These are phyloP conservation scores for Bombylius major DNA, from an alignment of 2,888 invertebrate genomes.

Conservation along the genomic window DNA sequence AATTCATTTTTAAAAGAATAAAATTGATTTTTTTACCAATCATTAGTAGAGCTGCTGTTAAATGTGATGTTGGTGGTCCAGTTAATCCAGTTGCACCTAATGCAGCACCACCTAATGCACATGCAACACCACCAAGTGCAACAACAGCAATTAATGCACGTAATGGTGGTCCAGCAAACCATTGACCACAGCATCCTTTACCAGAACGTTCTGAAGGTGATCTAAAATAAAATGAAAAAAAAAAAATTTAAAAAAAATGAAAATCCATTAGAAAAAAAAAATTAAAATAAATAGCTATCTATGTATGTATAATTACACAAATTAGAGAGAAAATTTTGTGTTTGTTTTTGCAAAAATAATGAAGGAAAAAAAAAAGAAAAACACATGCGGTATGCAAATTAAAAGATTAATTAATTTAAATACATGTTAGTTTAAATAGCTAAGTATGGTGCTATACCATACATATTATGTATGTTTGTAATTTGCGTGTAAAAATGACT, in stretches of 20 bases:
- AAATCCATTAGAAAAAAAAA: neutral
- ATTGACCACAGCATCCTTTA: slow-evolving; percentile 37
- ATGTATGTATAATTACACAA: no score
- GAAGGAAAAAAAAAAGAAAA: no score
- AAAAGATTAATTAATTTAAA: no score
- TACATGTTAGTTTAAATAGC: no score
- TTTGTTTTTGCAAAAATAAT: no score
- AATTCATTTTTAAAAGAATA: no score
- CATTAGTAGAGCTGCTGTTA: slow-evolving; percentile 36
- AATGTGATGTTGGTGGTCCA: slow-evolving; percentile 35
- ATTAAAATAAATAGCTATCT: slow-evolving; percentile 3
- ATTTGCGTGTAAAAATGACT: neutral
- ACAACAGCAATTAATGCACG: slow-evolving; percentile 36
- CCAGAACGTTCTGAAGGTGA: slow-evolving; percentile 38
- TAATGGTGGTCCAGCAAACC: slow-evolving; percentile 37
- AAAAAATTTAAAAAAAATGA: neutral
- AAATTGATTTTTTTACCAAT: slow-evolving; percentile 27
- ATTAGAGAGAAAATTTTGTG: no score
- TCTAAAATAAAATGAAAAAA: slow-evolving; percentile 20
- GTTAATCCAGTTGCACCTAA: slow-evolving; percentile 35
- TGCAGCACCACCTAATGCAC: slow-evolving; percentile 36
- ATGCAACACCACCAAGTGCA: slow-evolving; percentile 35
- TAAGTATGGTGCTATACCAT: no score
- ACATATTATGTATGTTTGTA: no score
- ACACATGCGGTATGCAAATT: no score